Evolutionary conservation across 2,888 invertebrate genomes (phyloP).

Genomic region (Silvanus unidentatus): DNA sequence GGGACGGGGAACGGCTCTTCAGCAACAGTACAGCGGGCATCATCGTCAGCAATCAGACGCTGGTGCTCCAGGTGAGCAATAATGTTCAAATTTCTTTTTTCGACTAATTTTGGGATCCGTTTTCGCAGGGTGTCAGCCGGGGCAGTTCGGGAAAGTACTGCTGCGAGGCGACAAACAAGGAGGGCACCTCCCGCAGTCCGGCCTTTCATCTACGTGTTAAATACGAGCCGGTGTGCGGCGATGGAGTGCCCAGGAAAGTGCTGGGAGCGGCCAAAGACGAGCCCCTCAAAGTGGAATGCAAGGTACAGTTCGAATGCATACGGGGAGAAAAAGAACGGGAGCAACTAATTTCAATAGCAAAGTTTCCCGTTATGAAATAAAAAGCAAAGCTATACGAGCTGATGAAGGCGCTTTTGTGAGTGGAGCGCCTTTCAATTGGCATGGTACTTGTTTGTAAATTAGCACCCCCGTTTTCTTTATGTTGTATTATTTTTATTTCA

Average conservation of each 20-base stretch:
- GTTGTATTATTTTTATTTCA: too few species aligned
- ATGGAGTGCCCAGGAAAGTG: constrained; percentile 42
- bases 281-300: constrained; percentile 50
- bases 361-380: too few species aligned
- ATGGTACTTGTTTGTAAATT: too few species aligned
- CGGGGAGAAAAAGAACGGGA: too few species aligned
- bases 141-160: constrained; percentile 68
- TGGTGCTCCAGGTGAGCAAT: constrained; percentile 61
- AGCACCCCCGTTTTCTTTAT: too few species aligned
- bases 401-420: too few species aligned
- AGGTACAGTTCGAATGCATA: constrained; percentile 31
- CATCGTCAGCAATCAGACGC: constrained; percentile 74
- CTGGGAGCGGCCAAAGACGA: constrained; percentile 54
- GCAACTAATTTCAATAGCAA: too few species aligned
- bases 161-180: constrained; percentile 70
- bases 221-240: constrained; percentile 53
- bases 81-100: not conserved
- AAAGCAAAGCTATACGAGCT: too few species aligned
- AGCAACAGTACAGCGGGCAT: constrained; percentile 71
- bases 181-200: constrained; percentile 72
- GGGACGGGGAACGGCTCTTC: constrained; percentile 60
- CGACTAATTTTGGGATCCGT: too few species aligned
- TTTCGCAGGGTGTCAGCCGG: constrained; percentile 66
- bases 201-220: constrained; percentile 68
- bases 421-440: too few species aligned